phyloP scores from a whole-genome alignment of 1,140 invertebrate species.

The Manduca sexta region DNA sequence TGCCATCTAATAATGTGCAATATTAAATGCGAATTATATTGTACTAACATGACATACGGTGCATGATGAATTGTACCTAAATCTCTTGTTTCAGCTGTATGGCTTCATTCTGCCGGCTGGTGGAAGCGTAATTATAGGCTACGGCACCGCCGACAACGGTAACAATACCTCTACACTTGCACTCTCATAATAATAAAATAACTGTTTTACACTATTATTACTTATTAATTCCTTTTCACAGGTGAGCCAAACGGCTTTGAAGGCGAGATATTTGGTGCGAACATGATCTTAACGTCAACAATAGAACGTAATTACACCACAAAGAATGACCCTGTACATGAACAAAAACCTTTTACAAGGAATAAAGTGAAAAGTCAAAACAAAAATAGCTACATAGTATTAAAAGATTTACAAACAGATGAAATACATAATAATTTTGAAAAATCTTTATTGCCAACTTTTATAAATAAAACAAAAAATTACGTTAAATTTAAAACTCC shows the following conservation, averaged over 20 bases:
- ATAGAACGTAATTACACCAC: conserved; percentile 63
- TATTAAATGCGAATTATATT: too few species aligned
- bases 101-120: conserved; percentile 72
- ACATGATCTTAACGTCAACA: conserved; percentile 76
- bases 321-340: conserved; percentile 33
- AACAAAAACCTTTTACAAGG: conserved; percentile 40
- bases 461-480: conserved; percentile 24
- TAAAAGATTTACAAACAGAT: conserved; percentile 29
- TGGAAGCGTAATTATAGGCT: conserved; percentile 79
- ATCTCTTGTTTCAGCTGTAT: conserved; percentile 62
- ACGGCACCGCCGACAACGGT: conserved; percentile 79
- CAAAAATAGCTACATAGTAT: conserved; percentile 37
- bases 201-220: neutral
- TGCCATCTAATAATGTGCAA: too few species aligned
- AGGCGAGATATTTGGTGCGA: conserved; percentile 79
- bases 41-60: too few species aligned
- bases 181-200: too few species aligned
- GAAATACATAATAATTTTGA: conserved; percentile 27
- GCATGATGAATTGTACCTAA: too few species aligned
- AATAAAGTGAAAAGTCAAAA: conserved; percentile 36
- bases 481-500: conserved; percentile 34
- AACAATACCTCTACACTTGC: conserved; percentile 21
- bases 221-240: conserved; percentile 13
- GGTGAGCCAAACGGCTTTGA: conserved; percentile 78
- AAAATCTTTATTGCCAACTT: conserved; percentile 6